Evolutionary conservation across 2,797 vertebrate genomes (phyloP), one percentile per base, ranked within the genome.

Genomic region (Oreochromis grahami): DNA sequence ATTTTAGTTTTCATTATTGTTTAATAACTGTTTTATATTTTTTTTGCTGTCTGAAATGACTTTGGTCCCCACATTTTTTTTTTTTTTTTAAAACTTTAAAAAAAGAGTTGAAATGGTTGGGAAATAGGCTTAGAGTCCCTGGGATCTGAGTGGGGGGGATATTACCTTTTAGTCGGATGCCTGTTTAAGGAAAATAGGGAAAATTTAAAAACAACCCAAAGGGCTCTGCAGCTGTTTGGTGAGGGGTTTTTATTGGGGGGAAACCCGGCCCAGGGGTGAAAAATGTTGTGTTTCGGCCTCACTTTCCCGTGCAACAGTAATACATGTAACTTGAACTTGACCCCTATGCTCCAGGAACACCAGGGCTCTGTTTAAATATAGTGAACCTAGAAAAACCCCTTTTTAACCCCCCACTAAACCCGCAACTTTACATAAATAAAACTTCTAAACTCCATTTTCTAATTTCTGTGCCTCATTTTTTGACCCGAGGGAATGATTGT

Each of bases 61-160:
- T 60, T 34, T 60, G 29, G 32, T 60, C 56, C n/a, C n/a, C n/a
- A n/a, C n/a, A n/a, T n/a, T n/a, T n/a, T n/a, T n/a, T n/a, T n/a
- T n/a, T n/a, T n/a, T n/a, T n/a, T n/a, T n/a, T n/a, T n/a, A n/a
- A n/a, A n/a, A n/a, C n/a, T n/a, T 17, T 34, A 34, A 0, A 3
- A 60, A 1, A 34, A 34, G 56, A 60, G 29, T 34, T 60, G 56
- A 19, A 60, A 60, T 60, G 56, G 56, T 4, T 60, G 3, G n/a
- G 29, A 60, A 60, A 19, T 32, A 0, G 52, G 2, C 12, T 0
- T n/a, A 60, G 17, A 36, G 32, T 36, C 56, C 32, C 56, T 60
- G 56, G 56, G 56, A 34, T 3, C 56, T 60, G 56, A 60, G 29
- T 60, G 5, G 17, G 56, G 32, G 19, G 56, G 56, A 60, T 60